Evolutionary conservation across 1,140 invertebrate species (phyloP).

Genomic region (Tetramorium alpestre): DNA sequence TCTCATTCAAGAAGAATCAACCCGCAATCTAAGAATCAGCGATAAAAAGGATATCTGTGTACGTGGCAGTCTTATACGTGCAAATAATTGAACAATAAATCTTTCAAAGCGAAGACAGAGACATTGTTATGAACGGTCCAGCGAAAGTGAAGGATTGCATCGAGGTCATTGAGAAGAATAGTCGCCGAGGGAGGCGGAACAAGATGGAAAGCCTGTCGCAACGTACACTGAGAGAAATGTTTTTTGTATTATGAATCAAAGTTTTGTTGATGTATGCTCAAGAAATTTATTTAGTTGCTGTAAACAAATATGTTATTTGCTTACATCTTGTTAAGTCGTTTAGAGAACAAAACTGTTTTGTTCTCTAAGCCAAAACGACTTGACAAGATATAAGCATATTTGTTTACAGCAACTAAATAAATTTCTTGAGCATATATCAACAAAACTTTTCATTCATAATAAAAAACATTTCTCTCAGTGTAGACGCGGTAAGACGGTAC

Average conservation of each 20-base stretch:
- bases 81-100: conserved; percentile 11
- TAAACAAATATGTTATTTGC: too few species aligned
- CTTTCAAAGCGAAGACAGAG: background rate
- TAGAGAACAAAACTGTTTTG: too few species aligned
- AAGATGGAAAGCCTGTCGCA: conserved; percentile 18
- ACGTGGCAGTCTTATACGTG: background rate
- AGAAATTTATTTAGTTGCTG: too few species aligned
- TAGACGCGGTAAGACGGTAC: conserved; percentile 58
- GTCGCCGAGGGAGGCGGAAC: background rate
- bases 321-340: too few species aligned
- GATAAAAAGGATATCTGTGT: background rate
- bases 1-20: background rate
- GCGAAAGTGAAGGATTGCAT: background rate
- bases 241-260: too few species aligned
- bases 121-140: background rate
- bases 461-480: too few species aligned
- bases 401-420: too few species aligned
- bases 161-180: background rate
- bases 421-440: too few species aligned
- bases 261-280: too few species aligned
- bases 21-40: background rate
- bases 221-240: background rate
- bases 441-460: too few species aligned
- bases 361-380: too few species aligned
- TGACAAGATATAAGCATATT: too few species aligned